Evolutionary conservation across 2,113 vertebrate genomes (phyloP).

Genomic region (Callorhinus ursinus): DNA sequence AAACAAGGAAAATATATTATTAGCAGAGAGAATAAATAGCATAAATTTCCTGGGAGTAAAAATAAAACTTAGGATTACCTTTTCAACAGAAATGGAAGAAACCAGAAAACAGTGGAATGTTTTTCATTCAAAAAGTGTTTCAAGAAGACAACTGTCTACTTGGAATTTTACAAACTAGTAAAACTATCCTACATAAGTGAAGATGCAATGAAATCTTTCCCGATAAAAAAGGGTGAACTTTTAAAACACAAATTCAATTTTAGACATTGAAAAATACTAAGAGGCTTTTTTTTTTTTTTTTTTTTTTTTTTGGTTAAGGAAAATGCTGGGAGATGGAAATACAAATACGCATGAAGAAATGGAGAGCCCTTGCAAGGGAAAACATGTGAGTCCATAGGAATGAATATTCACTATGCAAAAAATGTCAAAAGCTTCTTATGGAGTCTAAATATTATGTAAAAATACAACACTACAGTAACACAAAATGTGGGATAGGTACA

Average conservation of each 20-base stretch:
- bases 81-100: background rate
- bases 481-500: background rate
- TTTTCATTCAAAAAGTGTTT: background rate
- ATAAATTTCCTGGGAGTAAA: background rate
- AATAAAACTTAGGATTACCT: background rate
- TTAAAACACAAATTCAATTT: background rate
- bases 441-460: background rate
- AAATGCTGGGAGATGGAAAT: background rate
- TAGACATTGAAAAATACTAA: background rate
- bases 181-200: background rate
- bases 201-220: background rate
- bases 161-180: background rate
- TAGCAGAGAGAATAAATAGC: background rate
- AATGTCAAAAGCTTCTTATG: background rate
- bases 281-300: background rate
- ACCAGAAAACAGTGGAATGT: background rate
- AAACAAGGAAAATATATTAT: background rate
- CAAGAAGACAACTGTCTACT: background rate
- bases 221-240: background rate
- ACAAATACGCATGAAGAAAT: background rate
- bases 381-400: background rate
- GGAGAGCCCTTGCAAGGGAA: background rate
- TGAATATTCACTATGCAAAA: background rate
- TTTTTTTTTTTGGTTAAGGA: background rate
- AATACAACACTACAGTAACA: background rate